A percentile compares a stretch with the other conserved stretches of the same genome.
phyloP scores from a whole-genome alignment of 2,797 vertebrate genomes.

The Crocodylus rhombifer region DNA sequence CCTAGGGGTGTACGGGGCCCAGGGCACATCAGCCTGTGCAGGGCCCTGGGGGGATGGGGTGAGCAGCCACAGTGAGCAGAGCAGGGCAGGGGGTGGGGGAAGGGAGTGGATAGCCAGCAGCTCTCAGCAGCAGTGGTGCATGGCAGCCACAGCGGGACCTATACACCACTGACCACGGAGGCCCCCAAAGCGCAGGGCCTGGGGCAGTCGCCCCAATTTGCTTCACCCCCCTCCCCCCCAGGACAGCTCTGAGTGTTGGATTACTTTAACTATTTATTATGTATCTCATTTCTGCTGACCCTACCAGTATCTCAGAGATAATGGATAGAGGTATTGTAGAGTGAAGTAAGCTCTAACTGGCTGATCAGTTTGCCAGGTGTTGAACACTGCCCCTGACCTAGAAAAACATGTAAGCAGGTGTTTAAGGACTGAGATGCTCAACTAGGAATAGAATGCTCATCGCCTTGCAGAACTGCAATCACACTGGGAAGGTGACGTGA shows the following conservation, averaged over 20 bases:
- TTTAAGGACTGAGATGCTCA: not conserved
- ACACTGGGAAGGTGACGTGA: not conserved
- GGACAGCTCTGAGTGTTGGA: not conserved
- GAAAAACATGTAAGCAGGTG: not conserved
- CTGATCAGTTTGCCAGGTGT: not conserved
- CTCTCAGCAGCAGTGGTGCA: no score
- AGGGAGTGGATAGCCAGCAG: no score
- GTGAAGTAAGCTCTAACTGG: not conserved
- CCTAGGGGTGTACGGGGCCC: no score
- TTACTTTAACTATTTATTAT: slow-evolving; percentile 9
- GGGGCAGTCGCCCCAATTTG: no score
- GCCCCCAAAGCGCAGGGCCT: no score
- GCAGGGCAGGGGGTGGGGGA: no score
- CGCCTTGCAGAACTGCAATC: not conserved
- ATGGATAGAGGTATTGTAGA: not conserved
- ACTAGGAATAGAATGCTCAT: not conserved
- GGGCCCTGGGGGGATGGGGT: no score
- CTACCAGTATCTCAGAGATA: not conserved
- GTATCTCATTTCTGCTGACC: not conserved
- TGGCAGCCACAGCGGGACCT: no score
- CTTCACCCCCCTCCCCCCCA: no score
- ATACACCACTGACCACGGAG: no score
- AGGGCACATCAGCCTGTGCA: no score
- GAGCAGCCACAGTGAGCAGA: no score
- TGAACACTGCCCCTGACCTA: not conserved